These are phyloP conservation scores for Choristoneura rosaceana DNA, from an alignment of 2,888 invertebrate genomes.

Conservation along the genomic window DNA sequence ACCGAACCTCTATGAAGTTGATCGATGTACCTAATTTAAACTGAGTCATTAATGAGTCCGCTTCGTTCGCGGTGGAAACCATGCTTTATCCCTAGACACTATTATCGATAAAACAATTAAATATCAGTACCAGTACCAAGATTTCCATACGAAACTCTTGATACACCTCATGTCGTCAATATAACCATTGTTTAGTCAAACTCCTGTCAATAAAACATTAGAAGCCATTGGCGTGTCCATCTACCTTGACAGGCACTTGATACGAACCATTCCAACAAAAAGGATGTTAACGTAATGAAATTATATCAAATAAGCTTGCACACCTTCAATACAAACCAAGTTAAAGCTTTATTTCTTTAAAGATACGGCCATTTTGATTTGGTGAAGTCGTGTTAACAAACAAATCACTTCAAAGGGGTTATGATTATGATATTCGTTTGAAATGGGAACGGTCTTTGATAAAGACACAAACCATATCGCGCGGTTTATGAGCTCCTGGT, in stretches of 20 bases:
- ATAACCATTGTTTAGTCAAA: slow-evolving; percentile 10
- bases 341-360: not conserved
- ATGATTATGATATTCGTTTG: slow-evolving; percentile 59
- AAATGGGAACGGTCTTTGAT: slow-evolving; percentile 50
- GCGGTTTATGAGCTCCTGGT: slow-evolving; percentile 49
- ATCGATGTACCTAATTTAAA: too few species aligned
- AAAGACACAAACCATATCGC: slow-evolving; percentile 55
- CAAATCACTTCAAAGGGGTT: slow-evolving; percentile 52
- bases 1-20: too few species aligned
- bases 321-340: not conserved
- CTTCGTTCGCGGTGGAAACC: too few species aligned
- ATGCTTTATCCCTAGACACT: too few species aligned
- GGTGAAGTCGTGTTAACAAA: slow-evolving; percentile 25
- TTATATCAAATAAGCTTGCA: slow-evolving; percentile 15
- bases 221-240: slow-evolving; percentile 3
- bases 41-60: too few species aligned
- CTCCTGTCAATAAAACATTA: slow-evolving; percentile 16
- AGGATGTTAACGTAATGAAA: slow-evolving; percentile 40
- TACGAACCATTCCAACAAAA: slow-evolving; percentile 23
- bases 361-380: not conserved
- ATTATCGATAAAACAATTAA: not conserved
- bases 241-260: slow-evolving; percentile 31
- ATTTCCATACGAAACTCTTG: not conserved
- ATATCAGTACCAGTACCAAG: not conserved
- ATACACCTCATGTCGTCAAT: slow-evolving; percentile 13